phyloP scores from a whole-genome alignment of 2,888 invertebrate genomes.

The Germaria angustata region DNA sequence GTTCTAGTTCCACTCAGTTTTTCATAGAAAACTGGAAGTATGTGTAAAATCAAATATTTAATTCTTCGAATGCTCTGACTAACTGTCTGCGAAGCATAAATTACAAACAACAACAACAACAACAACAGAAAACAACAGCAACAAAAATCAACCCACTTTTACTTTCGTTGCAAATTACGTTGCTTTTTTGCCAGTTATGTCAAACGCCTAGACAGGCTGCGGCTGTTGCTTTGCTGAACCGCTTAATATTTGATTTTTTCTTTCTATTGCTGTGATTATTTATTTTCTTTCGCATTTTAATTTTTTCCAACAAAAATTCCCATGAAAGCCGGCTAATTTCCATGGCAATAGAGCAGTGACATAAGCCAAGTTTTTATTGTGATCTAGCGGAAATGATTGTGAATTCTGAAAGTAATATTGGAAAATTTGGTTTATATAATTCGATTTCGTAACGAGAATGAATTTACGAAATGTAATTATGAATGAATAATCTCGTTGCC shows the following conservation, averaged over 20 bases:
- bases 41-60: not conserved
- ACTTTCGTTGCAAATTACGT: conserved; percentile 69
- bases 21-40: too few species aligned
- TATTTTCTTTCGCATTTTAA: conserved; percentile 39
- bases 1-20: too few species aligned
- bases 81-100: conserved; percentile 30
- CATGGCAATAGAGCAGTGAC: conserved; percentile 16
- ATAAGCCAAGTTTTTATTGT: conserved; percentile 28
- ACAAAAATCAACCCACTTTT: conserved; percentile 68
- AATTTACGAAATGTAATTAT: not conserved
- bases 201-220: conserved; percentile 11
- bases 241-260: conserved; percentile 21
- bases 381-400: conserved; percentile 43
- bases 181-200: conserved; percentile 60
- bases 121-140: too few species aligned
- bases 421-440: too few species aligned
- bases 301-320: conserved; percentile 53
- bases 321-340: conserved; percentile 15
- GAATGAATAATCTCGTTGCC: too few species aligned
- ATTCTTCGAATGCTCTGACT: not conserved
- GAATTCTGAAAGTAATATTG: conserved; percentile 8
- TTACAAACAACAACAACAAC: conserved; percentile 19
- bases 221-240: conserved; percentile 8
- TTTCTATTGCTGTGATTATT: conserved; percentile 11
- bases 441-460: not conserved